Conservation (phyloP, 1,140 invertebrate species). For the Meloidogyne chitwoodi region DNA sequence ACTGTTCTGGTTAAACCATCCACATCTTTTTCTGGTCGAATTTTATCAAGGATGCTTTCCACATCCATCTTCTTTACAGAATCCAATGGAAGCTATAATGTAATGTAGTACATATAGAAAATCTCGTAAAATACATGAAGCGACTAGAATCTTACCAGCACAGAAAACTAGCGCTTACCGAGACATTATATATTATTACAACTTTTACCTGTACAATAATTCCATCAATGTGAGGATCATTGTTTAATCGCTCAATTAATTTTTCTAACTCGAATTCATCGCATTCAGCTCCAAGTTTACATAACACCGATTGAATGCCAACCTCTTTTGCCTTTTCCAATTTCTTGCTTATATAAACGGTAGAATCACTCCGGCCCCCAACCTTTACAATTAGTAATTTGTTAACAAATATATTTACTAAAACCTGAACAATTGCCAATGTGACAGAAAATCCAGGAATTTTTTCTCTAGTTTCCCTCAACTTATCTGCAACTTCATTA, state of each 20-base stretch:
- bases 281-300: slow-evolving; percentile 75
- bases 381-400: slow-evolving; percentile 65
- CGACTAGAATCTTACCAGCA: no score
- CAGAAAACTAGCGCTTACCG: no score
- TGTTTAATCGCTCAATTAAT: slow-evolving; percentile 6
- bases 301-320: slow-evolving; percentile 77
- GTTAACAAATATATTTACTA: not conserved
- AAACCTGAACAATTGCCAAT: slow-evolving; percentile 57
- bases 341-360: slow-evolving; percentile 97
- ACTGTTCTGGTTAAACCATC: slow-evolving; percentile 54
- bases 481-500: slow-evolving; percentile 32
- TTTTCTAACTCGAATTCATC: slow-evolving; percentile 72
- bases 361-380: slow-evolving; percentile 90
- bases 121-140: no score
- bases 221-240: slow-evolving; percentile 48
- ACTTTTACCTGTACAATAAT: slow-evolving; percentile 54
- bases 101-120: no score
- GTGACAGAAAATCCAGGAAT: slow-evolving; percentile 44
- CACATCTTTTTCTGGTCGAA: slow-evolving; percentile 52
- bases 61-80: slow-evolving; percentile 44
- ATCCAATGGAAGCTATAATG: slow-evolving; percentile 54
- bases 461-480: slow-evolving; percentile 36
- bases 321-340: slow-evolving; percentile 84
- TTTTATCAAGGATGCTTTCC: slow-evolving; percentile 49
- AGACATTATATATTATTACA: not conserved